Conservation (phyloP, 2,888 invertebrate species). For the Netelia melanura region DNA sequence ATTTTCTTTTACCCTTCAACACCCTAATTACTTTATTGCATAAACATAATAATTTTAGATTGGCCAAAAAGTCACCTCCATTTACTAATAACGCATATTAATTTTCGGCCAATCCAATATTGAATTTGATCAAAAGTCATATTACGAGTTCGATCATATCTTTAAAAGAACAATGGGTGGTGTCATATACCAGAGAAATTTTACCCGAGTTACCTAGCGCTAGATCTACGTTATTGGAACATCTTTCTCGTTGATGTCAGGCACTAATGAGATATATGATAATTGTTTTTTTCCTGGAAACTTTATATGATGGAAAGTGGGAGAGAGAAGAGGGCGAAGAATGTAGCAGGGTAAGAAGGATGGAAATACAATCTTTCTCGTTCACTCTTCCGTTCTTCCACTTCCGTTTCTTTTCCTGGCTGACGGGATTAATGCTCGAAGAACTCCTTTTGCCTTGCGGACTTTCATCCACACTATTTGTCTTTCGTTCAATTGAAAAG, state of each 20-base stretch:
- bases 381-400: constrained; percentile 11
- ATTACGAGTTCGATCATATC: too few species aligned
- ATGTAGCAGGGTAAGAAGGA: neutral
- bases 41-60: too few species aligned
- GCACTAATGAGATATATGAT: constrained; percentile 34
- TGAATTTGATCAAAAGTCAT: too few species aligned
- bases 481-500: constrained; percentile 64
- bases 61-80: too few species aligned
- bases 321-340: neutral
- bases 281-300: constrained; percentile 7
- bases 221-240: neutral
- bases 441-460: constrained; percentile 44
- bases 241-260: neutral
- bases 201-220: too few species aligned
- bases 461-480: constrained; percentile 62
- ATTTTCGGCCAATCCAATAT: neutral
- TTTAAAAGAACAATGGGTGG: too few species aligned
- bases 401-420: constrained; percentile 38
- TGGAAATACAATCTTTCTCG: constrained; percentile 25
- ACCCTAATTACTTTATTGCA: too few species aligned
- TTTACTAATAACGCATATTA: neutral
- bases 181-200: too few species aligned
- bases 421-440: constrained; percentile 43
- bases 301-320: neutral
- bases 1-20: too few species aligned